Evolutionary conservation across 1,140 invertebrate species (phyloP), one percentile per base, ranked within the genome.

Genomic region (Parasteatoda tepidariorum): DNA sequence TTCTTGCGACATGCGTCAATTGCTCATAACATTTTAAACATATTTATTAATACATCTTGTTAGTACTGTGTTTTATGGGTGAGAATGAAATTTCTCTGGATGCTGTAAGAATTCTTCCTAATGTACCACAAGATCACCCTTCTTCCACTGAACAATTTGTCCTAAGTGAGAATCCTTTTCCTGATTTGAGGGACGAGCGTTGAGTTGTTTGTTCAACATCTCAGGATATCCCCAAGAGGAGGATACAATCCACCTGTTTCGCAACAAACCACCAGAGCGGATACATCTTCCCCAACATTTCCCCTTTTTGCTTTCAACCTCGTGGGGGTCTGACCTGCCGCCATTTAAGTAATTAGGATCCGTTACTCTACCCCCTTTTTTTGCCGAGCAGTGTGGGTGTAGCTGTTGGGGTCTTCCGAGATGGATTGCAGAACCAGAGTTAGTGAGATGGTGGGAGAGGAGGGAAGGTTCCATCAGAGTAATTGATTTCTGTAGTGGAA

Each of bases 311-410:
- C 74, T 76, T 62, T 76, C 74, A 76, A 66, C 74, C 74, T 66
- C 74, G 26, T 48, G 74, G 61, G 41, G 70, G 48, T 57, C 62
- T 79, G 75, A 79, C 75, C 75, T 59, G 57, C 62, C 75, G 28
- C 75, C 75, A 79, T 79, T 79, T 79, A 79, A 79, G 75, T 79
- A 79, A 79, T 79, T 79, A 79, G 75, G 75, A 79, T 79, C 38
- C 75, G 75, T 59, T 79, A 79, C 64, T 68, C 22, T 22, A 28
- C 41, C 75, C 24, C 30, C 28, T 24, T 55, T 55, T 62, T 48
- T 26, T 67, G 18, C 18, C 38, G 24, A 30, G 15, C 61, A 22
- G 64, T 48, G 22, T 59, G 71, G n/a, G 41, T 41, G 41, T 2
- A 11, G 38, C 38, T 2, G 38, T 18, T 9, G n/a, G 5, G 30